Evolutionary conservation across 2,888 invertebrate species (phyloP).

Genomic region (Scaptomyza caliginosa): DNA sequence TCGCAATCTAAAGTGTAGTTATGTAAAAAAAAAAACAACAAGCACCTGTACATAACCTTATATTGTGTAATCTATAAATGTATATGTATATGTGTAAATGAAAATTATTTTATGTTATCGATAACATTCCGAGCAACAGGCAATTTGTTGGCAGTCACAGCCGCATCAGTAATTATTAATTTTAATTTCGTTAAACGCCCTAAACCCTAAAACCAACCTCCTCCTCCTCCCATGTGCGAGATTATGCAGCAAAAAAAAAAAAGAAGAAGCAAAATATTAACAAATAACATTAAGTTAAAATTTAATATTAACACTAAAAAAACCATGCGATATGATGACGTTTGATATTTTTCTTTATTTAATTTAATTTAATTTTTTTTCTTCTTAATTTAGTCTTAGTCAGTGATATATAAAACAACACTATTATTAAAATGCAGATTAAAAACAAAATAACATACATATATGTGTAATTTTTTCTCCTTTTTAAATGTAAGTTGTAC

Average conservation of each 20-base stretch:
- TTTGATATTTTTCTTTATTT: constrained; percentile 62
- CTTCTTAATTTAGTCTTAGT: constrained; percentile 58
- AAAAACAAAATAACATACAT: constrained; percentile 33
- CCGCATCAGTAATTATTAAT: constrained; percentile 82
- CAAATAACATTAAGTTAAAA: constrained; percentile 33
- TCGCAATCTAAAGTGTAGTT: constrained; percentile 28
- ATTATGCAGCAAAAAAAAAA: constrained; percentile 27
- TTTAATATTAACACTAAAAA: constrained; percentile 15
- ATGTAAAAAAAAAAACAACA: background rate
- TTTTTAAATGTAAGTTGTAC: constrained; percentile 52
- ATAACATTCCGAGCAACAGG: constrained; percentile 71
- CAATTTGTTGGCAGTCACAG: constrained; percentile 72
- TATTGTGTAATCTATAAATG: constrained; percentile 38
- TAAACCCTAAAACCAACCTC: background rate
- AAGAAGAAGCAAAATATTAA: background rate
- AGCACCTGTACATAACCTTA: constrained; percentile 68
- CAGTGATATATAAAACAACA: constrained; percentile 57
- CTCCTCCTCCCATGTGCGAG: constrained; percentile 21
- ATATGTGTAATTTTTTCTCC: constrained; percentile 37
- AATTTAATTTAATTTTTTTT: constrained; percentile 55
- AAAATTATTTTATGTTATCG: constrained; percentile 53
- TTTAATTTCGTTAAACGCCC: constrained; percentile 65
- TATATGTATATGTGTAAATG: constrained; percentile 47
- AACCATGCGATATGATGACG: constrained; percentile 68
- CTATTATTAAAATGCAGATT: constrained; percentile 9